Evolutionary conservation across 2,888 invertebrate genomes (phyloP).

Genomic region (Dicycla oo): DNA sequence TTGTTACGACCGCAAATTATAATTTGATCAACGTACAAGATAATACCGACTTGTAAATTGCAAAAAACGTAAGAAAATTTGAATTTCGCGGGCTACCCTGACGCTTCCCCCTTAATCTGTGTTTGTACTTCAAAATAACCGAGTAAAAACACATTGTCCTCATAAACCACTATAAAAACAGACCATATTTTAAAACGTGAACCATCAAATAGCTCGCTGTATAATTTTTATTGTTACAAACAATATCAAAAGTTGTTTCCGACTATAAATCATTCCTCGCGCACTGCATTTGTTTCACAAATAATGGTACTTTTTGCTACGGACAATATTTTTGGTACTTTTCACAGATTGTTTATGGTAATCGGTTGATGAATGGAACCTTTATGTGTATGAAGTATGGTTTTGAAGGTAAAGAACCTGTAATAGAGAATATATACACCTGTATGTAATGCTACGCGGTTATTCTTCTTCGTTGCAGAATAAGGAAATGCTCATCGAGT

Average conservation of each 20-base stretch:
- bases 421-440: too few relatives aligned
- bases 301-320: constrained; percentile 16
- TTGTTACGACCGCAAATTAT: too few relatives aligned
- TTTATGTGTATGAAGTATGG: not conserved
- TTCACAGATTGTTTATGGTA: not conserved
- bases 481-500: too few relatives aligned
- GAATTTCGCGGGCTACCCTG: too few relatives aligned
- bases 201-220: constrained; percentile 38
- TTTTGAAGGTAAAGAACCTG: too few relatives aligned
- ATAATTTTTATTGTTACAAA: constrained; percentile 55
- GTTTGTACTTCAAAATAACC: not conserved
- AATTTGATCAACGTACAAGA: too few relatives aligned
- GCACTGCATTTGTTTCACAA: constrained; percentile 41
- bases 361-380: constrained; percentile 6
- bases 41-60: too few relatives aligned
- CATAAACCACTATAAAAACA: constrained; percentile 12
- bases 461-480: too few relatives aligned
- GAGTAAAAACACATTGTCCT: not conserved
- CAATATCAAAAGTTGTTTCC: constrained; percentile 32
- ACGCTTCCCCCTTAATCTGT: too few relatives aligned
- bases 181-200: constrained; percentile 37
- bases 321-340: constrained; percentile 3
- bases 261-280: constrained; percentile 29
- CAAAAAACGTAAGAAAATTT: too few relatives aligned
- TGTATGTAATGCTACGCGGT: too few relatives aligned